These are phyloP conservation scores for Darwinula stevensoni DNA, from an alignment of 2,888 invertebrate genomes.

Conservation along the genomic window DNA sequence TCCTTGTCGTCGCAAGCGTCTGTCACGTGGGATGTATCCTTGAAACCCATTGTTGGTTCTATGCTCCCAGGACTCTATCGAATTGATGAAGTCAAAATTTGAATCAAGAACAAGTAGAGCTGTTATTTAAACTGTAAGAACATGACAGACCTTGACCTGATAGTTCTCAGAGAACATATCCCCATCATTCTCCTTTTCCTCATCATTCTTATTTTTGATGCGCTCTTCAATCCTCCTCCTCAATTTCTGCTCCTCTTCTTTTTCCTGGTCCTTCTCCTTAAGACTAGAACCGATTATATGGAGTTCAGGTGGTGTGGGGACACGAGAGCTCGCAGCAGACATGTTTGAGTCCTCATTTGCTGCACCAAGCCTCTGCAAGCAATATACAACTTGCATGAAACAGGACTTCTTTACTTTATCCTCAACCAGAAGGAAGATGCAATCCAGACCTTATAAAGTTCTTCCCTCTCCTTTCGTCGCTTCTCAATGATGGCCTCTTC, in stretches of 20 bases:
- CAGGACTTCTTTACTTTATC: slow-evolving; percentile 4
- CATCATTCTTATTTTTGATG: slow-evolving; percentile 5
- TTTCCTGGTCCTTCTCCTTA: not conserved
- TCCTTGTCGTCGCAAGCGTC: slow-evolving; percentile 99
- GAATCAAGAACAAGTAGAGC: slow-evolving; percentile 6
- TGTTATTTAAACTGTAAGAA: slow-evolving; percentile 7
- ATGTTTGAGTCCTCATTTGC: slow-evolving; percentile 14
- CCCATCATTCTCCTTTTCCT: slow-evolving; percentile 15
- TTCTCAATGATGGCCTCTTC: slow-evolving; percentile 76
- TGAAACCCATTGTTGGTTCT: slow-evolving; percentile 15
- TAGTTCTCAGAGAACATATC: slow-evolving; percentile 46
- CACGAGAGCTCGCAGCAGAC: not conserved
- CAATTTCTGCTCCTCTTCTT: no score
- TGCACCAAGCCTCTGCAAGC: slow-evolving; percentile 23
- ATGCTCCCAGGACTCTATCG: slow-evolving; percentile 32
- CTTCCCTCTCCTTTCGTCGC: slow-evolving; percentile 57
- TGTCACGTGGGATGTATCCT: slow-evolving; percentile 64
- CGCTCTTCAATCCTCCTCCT: not conserved
- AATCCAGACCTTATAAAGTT: slow-evolving; percentile 44
- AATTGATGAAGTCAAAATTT: not conserved
- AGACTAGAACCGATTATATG: not conserved
- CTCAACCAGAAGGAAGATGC: no score
- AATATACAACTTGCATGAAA: slow-evolving; percentile 6
- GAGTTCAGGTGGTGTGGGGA: not conserved
- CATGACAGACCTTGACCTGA: no score